phyloP scores from a whole-genome alignment of 1,140 invertebrate genomes.

The Magallana gigas region DNA sequence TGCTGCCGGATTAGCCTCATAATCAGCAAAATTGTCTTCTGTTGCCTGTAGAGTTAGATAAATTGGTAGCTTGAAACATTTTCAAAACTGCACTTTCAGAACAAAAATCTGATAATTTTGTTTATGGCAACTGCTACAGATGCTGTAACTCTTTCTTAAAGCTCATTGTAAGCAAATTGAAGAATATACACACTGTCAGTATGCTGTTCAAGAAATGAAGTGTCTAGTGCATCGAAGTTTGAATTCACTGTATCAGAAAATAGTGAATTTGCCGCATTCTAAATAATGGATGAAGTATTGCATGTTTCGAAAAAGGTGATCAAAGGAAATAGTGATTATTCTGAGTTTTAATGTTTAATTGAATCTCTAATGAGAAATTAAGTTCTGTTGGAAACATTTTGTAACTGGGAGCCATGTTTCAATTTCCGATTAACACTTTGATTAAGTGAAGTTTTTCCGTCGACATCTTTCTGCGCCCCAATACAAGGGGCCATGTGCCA shows the following conservation, averaged over 20 bases:
- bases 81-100: conserved; percentile 17
- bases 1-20: conserved; percentile 8
- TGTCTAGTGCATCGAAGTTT: neutral
- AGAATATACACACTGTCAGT: neutral
- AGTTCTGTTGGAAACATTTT: neutral
- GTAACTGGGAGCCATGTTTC: neutral
- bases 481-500: conserved; percentile 16
- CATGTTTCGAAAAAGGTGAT: too few species aligned
- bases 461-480: neutral
- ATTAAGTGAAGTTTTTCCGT: conserved; percentile 7
- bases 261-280: too few species aligned
- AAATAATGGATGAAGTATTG: too few species aligned
- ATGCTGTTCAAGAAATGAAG: neutral
- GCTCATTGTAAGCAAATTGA: conserved; percentile 18
- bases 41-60: neutral
- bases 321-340: too few species aligned
- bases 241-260: too few species aligned
- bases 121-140: neutral
- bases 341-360: too few species aligned
- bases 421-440: conserved; percentile 30
- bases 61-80: neutral
- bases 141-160: conserved; percentile 4
- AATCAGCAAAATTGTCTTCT: conserved; percentile 22
- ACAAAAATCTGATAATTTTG: conserved; percentile 4
- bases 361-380: neutral